Conservation (phyloP, 2,888 invertebrate genomes). For the Dicroscelio sp. region DNA sequence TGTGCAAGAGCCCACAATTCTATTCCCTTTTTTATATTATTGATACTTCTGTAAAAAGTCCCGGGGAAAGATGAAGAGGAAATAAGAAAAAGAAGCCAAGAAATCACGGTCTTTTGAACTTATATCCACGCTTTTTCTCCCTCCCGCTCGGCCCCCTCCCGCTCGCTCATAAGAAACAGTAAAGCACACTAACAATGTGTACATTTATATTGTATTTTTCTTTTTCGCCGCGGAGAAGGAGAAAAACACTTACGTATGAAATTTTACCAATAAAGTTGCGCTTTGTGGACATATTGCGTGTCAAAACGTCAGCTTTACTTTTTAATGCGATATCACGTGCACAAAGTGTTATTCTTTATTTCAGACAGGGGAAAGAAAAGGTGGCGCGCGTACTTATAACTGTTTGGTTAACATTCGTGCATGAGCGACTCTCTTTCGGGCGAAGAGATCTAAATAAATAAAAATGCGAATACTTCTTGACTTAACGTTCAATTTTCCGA, state of each 20-base stretch:
- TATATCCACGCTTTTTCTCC: slow-evolving; percentile 56
- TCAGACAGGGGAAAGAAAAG: slow-evolving; percentile 14
- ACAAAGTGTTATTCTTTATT: slow-evolving; percentile 42
- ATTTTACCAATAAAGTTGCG: slow-evolving; percentile 64
- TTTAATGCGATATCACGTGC: slow-evolving; percentile 52
- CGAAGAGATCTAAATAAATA: slow-evolving; percentile 8
- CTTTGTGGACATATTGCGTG: slow-evolving; percentile 64
- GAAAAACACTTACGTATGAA: slow-evolving; percentile 59
- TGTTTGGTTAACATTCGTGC: slow-evolving; percentile 44
- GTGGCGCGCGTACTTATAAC: background rate
- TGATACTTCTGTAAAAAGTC: slow-evolving; percentile 52
- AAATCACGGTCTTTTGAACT: slow-evolving; percentile 65
- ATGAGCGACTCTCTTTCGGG: background rate
- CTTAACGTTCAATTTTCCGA: too few species aligned
- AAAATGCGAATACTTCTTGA: background rate
- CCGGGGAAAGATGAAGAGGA: slow-evolving; percentile 43
- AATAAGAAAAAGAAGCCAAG: slow-evolving; percentile 56
- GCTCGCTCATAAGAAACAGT: slow-evolving; percentile 37
- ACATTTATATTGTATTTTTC: slow-evolving; percentile 66
- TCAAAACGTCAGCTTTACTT: slow-evolving; percentile 60
- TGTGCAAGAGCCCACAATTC: slow-evolving; percentile 41
- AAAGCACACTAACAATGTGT: slow-evolving; percentile 65
- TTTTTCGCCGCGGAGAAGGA: slow-evolving; percentile 45
- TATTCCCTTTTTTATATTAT: slow-evolving; percentile 46
- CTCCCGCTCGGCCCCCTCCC: slow-evolving; percentile 41